Conservation (phyloP, 1,140 invertebrate species). For the Apis florea region DNA sequence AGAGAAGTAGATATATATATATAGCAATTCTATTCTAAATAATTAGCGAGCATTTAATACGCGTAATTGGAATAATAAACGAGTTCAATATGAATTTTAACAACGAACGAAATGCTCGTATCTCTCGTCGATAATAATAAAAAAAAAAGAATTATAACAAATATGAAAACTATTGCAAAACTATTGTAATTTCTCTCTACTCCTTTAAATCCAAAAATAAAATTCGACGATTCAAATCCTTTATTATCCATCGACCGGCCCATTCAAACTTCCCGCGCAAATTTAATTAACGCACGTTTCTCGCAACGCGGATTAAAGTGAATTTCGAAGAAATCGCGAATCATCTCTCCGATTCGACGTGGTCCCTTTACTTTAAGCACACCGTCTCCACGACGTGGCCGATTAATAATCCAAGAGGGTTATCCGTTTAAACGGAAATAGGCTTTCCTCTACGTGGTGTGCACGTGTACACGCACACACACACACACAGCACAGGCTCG, state of each 20-base stretch:
- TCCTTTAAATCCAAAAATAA: neutral
- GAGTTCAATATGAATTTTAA: too few relatives aligned
- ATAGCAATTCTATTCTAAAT: too few relatives aligned
- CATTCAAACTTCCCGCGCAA: neutral
- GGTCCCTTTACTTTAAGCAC: constrained; percentile 15
- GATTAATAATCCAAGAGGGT: constrained; percentile 55
- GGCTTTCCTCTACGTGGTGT: constrained; percentile 42
- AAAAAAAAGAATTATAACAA: too few relatives aligned
- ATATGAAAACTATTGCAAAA: too few relatives aligned
- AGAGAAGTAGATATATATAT: too few relatives aligned
- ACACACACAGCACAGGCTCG: constrained; percentile 22
- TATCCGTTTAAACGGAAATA: constrained; percentile 66
- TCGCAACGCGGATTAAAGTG: constrained; percentile 20
- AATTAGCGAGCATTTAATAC: too few relatives aligned
- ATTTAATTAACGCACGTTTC: constrained; percentile 5
- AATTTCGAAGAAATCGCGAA: constrained; percentile 43
- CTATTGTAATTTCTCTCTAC: too few relatives aligned
- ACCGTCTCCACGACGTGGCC: constrained; percentile 4
- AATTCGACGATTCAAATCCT: neutral
- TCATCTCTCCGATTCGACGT: constrained; percentile 32
- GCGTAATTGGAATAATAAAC: too few relatives aligned
- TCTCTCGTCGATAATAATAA: too few relatives aligned
- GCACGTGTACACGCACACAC: too few relatives aligned
- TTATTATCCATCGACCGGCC: neutral
- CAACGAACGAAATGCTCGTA: too few relatives aligned